Evolutionary conservation across 2,113 vertebrate species (phyloP), one percentile per base, ranked within the genome.

Genomic region (Mormyrus lacerda): DNA sequence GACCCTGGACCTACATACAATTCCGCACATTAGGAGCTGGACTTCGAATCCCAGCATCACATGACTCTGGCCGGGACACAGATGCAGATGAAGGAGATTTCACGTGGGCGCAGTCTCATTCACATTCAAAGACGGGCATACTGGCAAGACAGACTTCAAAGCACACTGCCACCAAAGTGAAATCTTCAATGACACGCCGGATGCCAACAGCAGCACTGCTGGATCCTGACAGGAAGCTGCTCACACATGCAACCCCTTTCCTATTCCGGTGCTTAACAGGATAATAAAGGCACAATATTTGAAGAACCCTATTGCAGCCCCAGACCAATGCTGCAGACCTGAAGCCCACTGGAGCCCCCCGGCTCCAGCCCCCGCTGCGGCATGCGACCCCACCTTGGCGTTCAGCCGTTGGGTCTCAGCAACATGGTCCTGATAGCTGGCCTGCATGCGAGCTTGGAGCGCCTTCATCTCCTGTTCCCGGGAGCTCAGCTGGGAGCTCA

Each of bases 401-500:
- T 98, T 98, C 83, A 97, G 96, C 91, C 95, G 96, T 92, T 99
- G 98, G 0, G 95, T 96, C 93, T 98, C 97, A 0, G 94, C 96
- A 69, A 98, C 31, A 0, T 99, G 97, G 91, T 98, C 97, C 92
- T 96, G 96, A 93, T 98, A 98, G 93, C 96, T 98, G 92, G 98
- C 97, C 93, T 99, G 96, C 98, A 99, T 98, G 39, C 97, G 97
- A 0, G 96, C 96, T 92, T 98, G 97, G 91, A 99, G 91, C 0
- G 98, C 97, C 0, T 94, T 90, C 2, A 97, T 95, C 92, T 99
- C 98, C 89, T 97, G 96, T 84, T 99, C 97, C 0, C 94, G 94
- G 39, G 96, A 91, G 2, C 96, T 94, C 42, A 98, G 95, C 94
- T 99, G 97, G 92, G 97, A 97, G 88, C 97, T 98, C 93, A 97